phyloP scores from a whole-genome alignment of 2,113 vertebrate species.

The Pyrgilauda ruficollis region DNA sequence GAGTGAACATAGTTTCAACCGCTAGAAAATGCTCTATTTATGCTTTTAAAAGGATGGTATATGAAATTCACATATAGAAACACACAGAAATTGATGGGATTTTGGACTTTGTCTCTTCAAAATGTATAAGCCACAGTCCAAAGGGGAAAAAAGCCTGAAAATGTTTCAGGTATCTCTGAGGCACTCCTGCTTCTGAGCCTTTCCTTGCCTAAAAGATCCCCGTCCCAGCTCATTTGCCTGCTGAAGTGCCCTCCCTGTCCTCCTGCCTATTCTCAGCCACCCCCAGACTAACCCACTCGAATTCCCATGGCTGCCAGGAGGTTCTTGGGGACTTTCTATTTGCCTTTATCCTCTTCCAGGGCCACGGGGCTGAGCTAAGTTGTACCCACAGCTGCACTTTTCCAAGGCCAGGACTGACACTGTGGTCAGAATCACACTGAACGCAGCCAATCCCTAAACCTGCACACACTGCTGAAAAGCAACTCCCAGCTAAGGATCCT shows the following conservation, averaged over 20 bases:
- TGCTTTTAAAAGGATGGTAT: not conserved
- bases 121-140: not conserved
- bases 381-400: not conserved
- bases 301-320: not conserved
- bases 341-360: not conserved
- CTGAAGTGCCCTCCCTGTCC: not conserved
- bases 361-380: rapidly evolving
- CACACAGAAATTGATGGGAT: not conserved
- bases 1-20: not conserved
- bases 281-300: not conserved
- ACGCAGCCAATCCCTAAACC: not conserved
- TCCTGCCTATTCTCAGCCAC: not conserved
- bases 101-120: not conserved
- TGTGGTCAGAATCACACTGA: not conserved
- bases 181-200: not conserved
- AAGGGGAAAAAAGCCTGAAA: not conserved
- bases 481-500: not conserved
- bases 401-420: rapidly evolving
- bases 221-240: rapidly evolving
- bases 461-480: not conserved
- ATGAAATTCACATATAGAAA: not conserved
- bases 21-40: not conserved
- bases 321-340: not conserved
- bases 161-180: not conserved
- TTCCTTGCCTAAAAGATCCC: not conserved